Evolutionary conservation across 2,797 vertebrate species (phyloP), one percentile per base, ranked within the genome.

Genomic region (Pangasius djambal): DNA sequence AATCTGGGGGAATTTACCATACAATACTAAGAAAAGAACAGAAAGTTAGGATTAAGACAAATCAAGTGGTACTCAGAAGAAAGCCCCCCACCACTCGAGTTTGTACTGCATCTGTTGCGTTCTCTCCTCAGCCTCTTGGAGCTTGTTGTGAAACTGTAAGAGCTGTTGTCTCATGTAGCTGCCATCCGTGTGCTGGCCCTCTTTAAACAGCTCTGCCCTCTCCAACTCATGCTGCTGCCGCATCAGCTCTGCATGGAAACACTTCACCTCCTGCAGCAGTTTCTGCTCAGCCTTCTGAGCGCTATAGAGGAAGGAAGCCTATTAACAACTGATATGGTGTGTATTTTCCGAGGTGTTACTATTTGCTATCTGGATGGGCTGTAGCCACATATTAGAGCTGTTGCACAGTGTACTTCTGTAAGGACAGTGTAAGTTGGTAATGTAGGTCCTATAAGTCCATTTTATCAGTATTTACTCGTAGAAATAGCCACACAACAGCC

Each of bases 161-260:
- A 99, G 96, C 83, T 97, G 96, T 85, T 96, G 95, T 93, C 97
- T 96, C 95, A 98, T 95, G 92, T 93, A 95, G 92, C 94, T 96
- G 91, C 96, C 94, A 94, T 99, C 97, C 0, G 95, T 96, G 84
- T 95, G 93, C 48, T 95, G 93, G 57, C 94, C 96, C 88, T 97
- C 95, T 0, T 96, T 95, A 90, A 96, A 96, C 88, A 95, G 91
- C 57, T 98, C 97, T 0, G 94, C 93, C 91, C 94, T 95, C 94
- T 97, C 96, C 92, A 97, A 90, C 77, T 94, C 92, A 57, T 92
- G 65, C 59, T 94, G 95, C 92, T 98, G 96, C 55, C 92, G 92
- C 91, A 96, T 94, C 92, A 98, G 91, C 91, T 97, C 94, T 55
- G 93, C 93, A 0, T 94, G 94, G 87, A 94, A 95, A 18, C 59